These are phyloP conservation scores for Periplaneta americana DNA, from an alignment of 1,140 invertebrate genomes.

Conservation along the genomic window DNA sequence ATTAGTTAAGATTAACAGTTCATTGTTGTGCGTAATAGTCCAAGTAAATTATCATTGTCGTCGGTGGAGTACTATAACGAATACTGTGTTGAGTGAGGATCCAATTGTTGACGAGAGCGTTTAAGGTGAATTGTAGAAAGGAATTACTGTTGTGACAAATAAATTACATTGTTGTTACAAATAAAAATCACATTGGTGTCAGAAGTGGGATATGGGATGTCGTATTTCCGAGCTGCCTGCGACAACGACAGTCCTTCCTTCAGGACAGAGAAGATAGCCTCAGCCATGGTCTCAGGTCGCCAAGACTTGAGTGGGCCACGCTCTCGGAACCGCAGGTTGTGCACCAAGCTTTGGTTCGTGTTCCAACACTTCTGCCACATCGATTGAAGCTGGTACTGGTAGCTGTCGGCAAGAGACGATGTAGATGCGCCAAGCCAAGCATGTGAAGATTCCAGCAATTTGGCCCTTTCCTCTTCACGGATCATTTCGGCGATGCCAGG, in stretches of 20 bases:
- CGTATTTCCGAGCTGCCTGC: slow-evolving; percentile 85
- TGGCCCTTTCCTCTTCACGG: slow-evolving; percentile 89
- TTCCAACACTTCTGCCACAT: slow-evolving; percentile 95
- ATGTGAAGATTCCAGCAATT: slow-evolving; percentile 82
- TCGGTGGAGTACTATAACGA: no score
- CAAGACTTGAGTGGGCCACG: slow-evolving; percentile 86
- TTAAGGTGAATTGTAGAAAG: no score
- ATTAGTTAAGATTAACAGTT: no score
- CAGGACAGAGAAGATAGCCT: slow-evolving; percentile 85
- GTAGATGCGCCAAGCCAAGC: slow-evolving; percentile 82
- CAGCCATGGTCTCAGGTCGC: slow-evolving; percentile 90
- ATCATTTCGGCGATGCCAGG: slow-evolving; percentile 93
- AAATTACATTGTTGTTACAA: no score
- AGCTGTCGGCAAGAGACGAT: slow-evolving; percentile 79
- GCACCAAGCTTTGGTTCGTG: slow-evolving; percentile 79
- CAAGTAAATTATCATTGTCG: no score
- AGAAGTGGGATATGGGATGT: slow-evolving; percentile 91
- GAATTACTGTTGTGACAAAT: no score
- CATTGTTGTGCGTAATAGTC: no score
- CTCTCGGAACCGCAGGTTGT: slow-evolving; percentile 85
- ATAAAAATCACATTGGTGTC: no score
- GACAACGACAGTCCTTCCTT: slow-evolving; percentile 84
- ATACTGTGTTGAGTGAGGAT: no score
- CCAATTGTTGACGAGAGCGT: no score
- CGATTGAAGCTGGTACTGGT: slow-evolving; percentile 87